A percentile compares a stretch with the other conserved stretches of the same genome.
These are phyloP conservation scores for Halcyon badia DNA, from an alignment of 2,797 vertebrate genomes.

Conservation along the genomic window DNA sequence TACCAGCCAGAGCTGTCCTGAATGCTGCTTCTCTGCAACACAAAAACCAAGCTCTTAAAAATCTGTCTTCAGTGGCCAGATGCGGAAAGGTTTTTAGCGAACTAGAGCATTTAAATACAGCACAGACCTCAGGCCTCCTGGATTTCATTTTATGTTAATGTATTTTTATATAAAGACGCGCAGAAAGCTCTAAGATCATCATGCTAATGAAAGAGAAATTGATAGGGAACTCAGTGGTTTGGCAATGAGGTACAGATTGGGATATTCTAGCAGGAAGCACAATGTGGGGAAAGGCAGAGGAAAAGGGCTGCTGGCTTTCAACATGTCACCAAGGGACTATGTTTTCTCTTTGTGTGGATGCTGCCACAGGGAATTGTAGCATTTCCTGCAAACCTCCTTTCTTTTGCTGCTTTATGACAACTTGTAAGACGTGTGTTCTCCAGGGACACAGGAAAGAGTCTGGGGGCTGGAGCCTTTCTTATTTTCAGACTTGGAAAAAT, in stretches of 20 bases:
- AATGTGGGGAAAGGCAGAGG: not conserved
- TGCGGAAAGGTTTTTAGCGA: conserved; percentile 8
- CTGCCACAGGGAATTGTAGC: conserved; percentile 2
- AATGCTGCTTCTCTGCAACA: not conserved
- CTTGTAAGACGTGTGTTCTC: not conserved
- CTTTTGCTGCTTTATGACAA: not conserved
- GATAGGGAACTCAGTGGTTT: not conserved
- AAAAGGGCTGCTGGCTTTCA: not conserved
- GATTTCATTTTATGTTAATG: conserved; percentile 31
- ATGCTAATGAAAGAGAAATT: not conserved
- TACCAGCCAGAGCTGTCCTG: not conserved
- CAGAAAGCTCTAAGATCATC: not conserved
- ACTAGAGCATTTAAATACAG: not conserved
- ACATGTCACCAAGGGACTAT: not conserved
- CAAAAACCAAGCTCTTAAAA: not conserved
- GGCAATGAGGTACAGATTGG: not conserved
- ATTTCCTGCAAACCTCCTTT: conserved; percentile 34
- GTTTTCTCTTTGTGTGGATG: not conserved
- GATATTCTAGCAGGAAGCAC: not conserved
- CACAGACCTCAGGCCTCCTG: not conserved
- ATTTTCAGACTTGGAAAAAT: not conserved
- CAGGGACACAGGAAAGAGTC: not conserved
- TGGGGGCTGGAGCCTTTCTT: not conserved
- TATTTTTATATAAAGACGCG: not conserved
- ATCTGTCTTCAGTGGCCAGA: not conserved